Percentiles rank a stretch among this genome's conserved stretches.
phyloP scores from a whole-genome alignment of 2,888 invertebrate genomes.

The Antheraea yamamai region DNA sequence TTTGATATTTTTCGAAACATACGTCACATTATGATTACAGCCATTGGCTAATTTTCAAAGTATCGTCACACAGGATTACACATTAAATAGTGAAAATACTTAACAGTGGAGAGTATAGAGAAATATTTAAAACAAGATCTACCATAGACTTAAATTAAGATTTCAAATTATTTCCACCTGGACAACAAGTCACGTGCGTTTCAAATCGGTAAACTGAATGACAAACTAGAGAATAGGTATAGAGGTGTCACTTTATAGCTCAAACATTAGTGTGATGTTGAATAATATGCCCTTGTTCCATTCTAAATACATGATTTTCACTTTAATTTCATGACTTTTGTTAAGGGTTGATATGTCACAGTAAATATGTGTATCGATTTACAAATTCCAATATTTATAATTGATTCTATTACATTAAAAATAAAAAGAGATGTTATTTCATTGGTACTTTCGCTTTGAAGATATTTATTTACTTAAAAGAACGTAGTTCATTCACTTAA shows the following conservation, averaged over 20 bases:
- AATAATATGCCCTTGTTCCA: conserved; percentile 13
- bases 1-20: too few species aligned
- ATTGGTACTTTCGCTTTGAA: too few species aligned
- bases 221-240: neutral
- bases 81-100: neutral
- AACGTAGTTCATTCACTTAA: too few species aligned
- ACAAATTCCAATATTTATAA: neutral
- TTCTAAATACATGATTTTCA: conserved; percentile 8
- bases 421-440: too few species aligned
- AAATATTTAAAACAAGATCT: neutral
- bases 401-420: too few species aligned
- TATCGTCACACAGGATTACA: neutral
- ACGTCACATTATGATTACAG: neutral
- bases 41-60: neutral
- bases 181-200: neutral
- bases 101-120: neutral
- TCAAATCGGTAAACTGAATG: neutral
- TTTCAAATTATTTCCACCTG: neutral
- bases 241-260: neutral
- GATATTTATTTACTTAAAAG: too few species aligned
- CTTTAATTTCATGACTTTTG: neutral
- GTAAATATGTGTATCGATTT: neutral
- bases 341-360: neutral
- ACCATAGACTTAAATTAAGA: neutral
- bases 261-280: neutral